Percentiles rank a stretch among this genome's conserved stretches.
phyloP scores from a whole-genome alignment of 2,888 invertebrate genomes.

The Cantharis flavilabris region DNA sequence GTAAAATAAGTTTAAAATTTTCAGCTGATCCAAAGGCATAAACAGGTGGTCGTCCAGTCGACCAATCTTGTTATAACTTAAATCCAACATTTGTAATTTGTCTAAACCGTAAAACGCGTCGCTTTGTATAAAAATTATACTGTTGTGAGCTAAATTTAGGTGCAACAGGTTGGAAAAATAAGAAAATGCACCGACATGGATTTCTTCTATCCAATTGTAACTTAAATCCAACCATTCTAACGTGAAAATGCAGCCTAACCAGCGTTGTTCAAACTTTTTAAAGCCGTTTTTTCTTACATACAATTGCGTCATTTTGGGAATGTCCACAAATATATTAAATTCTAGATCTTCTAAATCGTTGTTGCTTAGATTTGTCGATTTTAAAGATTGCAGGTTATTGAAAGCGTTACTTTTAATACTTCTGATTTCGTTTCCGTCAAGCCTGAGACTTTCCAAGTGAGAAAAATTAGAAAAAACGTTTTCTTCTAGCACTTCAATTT shows the following conservation, averaged over 20 bases:
- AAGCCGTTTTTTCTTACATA: slow-evolving; percentile 6
- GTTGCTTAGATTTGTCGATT: not conserved
- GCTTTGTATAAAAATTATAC: not conserved
- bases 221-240: slow-evolving; percentile 1
- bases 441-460: not conserved
- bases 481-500: not conserved
- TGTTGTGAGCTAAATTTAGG: slow-evolving; percentile 8
- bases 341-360: slow-evolving; percentile 6
- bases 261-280: slow-evolving; percentile 4
- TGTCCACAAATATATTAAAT: not conserved
- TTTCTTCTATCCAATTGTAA: slow-evolving; percentile 1
- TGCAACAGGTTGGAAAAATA: not conserved
- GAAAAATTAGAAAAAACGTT: not conserved
- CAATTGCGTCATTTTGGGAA: not conserved
- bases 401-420: slow-evolving; percentile 5
- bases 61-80: slow-evolving; percentile 17
- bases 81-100: slow-evolving; percentile 6
- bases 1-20: slow-evolving; percentile 10
- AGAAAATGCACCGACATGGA: not conserved
- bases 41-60: not conserved
- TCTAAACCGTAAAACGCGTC: slow-evolving; percentile 6
- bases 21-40: not conserved
- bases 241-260: slow-evolving; percentile 5
- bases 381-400: slow-evolving; percentile 2
- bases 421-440: not conserved